Evolutionary conservation across 1,140 invertebrate genomes (phyloP).

Genomic region (Aphis gossypii): DNA sequence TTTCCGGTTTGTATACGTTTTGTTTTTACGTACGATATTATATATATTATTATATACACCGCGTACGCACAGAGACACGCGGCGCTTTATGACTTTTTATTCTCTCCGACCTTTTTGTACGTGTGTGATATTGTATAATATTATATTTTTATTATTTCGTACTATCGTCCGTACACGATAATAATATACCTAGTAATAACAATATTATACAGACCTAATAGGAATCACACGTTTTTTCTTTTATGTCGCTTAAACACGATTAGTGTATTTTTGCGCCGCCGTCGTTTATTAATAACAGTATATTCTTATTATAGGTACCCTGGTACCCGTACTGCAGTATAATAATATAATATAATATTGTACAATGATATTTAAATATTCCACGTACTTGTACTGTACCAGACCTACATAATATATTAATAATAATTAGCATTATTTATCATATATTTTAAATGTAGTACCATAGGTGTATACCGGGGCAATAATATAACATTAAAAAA

Average conservation of each 20-base stretch:
- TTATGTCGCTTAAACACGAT: neutral
- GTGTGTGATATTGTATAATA: neutral
- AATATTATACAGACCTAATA: neutral
- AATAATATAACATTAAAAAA: no score
- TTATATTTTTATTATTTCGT: neutral
- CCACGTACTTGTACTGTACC: neutral
- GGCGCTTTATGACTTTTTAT: neutral
- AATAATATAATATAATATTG: neutral
- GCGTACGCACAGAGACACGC: neutral
- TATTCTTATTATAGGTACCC: no score
- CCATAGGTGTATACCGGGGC: neutral
- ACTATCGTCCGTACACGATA: neutral
- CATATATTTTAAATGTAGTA: no score
- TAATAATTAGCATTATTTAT: no score
- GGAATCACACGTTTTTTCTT: neutral
- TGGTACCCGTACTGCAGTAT: no score
- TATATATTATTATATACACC: neutral
- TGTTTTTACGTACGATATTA: neutral
- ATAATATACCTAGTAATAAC: neutral
- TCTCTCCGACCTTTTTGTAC: neutral
- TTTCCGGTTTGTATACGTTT: neutral
- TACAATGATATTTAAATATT: neutral
- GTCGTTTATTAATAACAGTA: neutral
- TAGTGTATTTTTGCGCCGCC: neutral
- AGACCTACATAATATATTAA: no score